A percentile compares a stretch with the other conserved stretches of the same genome.
phyloP scores from a whole-genome alignment of 1,140 invertebrate genomes.

The Tetragnatha versicolor region DNA sequence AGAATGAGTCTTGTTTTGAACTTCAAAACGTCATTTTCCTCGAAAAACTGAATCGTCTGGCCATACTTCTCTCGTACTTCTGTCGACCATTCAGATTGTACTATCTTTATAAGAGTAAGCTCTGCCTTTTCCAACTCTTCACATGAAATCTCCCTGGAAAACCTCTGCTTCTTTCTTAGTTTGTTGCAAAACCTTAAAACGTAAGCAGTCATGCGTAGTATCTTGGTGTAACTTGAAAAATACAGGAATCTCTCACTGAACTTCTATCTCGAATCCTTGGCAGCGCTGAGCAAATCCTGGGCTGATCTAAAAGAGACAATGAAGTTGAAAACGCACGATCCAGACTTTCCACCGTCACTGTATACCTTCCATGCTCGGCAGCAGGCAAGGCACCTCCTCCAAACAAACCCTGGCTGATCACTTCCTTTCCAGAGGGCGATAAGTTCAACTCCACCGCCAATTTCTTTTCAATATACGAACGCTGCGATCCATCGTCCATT shows the following conservation, averaged over 20 bases:
- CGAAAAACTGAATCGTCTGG: background rate
- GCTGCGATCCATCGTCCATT: too few relatives aligned
- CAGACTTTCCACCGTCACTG: too few relatives aligned
- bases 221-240: conserved; percentile 23
- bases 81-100: conserved; percentile 17
- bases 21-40: conserved; percentile 6
- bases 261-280: too few relatives aligned
- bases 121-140: conserved; percentile 26
- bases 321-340: too few relatives aligned
- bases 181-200: conserved; percentile 18
- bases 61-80: conserved; percentile 5
- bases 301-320: too few relatives aligned
- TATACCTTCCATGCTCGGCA: too few relatives aligned
- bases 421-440: too few relatives aligned
- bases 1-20: conserved; percentile 7
- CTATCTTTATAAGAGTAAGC: background rate
- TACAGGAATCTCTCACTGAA: conserved; percentile 12
- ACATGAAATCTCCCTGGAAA: background rate
- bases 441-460: too few relatives aligned
- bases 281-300: too few relatives aligned
- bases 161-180: background rate
- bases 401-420: too few relatives aligned
- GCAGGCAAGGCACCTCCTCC: too few relatives aligned
- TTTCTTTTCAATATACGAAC: too few relatives aligned
- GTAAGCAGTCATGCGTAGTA: background rate